phyloP scores from a whole-genome alignment of 2,888 invertebrate species.

The Ditylenchus weischeri region DNA sequence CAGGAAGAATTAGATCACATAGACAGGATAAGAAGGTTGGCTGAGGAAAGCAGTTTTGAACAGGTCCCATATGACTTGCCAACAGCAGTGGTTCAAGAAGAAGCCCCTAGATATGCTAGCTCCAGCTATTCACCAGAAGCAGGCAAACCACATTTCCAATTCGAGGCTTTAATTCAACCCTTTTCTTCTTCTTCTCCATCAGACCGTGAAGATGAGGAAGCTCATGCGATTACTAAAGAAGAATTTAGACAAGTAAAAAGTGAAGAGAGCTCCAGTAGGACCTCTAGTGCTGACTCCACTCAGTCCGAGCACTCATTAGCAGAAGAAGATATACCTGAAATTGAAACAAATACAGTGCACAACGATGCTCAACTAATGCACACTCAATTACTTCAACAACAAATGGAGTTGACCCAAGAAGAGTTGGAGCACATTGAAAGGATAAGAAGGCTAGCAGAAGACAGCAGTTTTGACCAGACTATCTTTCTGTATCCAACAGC shows the following conservation, averaged over 20 bases:
- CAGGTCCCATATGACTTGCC: no score
- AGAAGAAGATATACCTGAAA: neutral
- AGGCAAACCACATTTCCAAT: no score
- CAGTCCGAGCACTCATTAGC: neutral
- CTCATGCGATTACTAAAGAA: no score
- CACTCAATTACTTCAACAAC: neutral
- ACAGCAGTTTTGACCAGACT: no score
- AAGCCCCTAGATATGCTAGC: neutral
- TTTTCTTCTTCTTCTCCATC: neutral
- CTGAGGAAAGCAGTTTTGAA: conserved; percentile 10
- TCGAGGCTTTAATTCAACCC: neutral
- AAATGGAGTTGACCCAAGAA: neutral
- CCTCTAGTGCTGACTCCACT: neutral
- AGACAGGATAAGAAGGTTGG: conserved; percentile 9
- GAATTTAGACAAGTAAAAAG: no score
- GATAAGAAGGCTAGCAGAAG: neutral
- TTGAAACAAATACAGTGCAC: neutral
- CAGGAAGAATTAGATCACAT: conserved; percentile 9
- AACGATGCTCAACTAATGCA: no score
- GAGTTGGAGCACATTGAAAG: conserved; percentile 1
- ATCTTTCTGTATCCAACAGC: no score
- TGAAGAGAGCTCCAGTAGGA: neutral
- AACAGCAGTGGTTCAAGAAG: no score
- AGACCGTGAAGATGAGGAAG: no score
- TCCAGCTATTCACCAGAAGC: neutral